phyloP scores from a whole-genome alignment of 2,113 vertebrate species.

The Pseudolaguvia tuberculata region DNA sequence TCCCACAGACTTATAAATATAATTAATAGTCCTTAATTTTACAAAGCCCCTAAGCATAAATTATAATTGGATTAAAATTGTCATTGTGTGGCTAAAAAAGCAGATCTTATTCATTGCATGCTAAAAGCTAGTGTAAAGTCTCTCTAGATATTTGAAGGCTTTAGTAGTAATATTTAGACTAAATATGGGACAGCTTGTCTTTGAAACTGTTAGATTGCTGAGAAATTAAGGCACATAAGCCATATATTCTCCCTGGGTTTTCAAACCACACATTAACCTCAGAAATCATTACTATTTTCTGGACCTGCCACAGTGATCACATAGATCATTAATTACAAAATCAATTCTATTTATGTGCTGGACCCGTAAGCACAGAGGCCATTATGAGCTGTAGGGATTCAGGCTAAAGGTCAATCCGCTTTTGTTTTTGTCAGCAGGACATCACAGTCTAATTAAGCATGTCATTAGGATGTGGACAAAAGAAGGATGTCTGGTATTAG shows the following conservation, averaged over 20 bases:
- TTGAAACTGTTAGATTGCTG: background rate
- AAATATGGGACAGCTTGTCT: too few relatives aligned
- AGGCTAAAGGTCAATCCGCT: constrained; percentile 37
- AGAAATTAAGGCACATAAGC: background rate
- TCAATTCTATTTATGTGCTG: constrained; percentile 43
- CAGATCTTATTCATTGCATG: too few relatives aligned
- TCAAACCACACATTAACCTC: background rate
- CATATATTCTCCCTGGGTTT: background rate
- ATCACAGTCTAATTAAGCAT: constrained; percentile 44
- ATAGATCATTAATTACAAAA: constrained; percentile 43
- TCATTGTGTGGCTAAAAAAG: too few relatives aligned
- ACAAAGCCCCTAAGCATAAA: too few relatives aligned
- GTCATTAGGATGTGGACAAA: constrained; percentile 38
- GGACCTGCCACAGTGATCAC: constrained; percentile 20
- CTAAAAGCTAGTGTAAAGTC: too few relatives aligned
- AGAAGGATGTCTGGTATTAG: constrained; percentile 17
- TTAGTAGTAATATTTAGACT: too few relatives aligned
- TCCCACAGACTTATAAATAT: too few relatives aligned
- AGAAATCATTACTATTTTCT: constrained; percentile 17
- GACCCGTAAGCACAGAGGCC: constrained; percentile 37
- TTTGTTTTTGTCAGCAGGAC: constrained; percentile 24
- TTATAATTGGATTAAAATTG: too few relatives aligned
- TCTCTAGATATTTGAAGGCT: too few relatives aligned
- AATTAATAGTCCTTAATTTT: too few relatives aligned
- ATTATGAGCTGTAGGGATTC: constrained; percentile 36